phyloP scores from a whole-genome alignment of 1,140 invertebrate genomes.

The Lutraria rhynchaena region DNA sequence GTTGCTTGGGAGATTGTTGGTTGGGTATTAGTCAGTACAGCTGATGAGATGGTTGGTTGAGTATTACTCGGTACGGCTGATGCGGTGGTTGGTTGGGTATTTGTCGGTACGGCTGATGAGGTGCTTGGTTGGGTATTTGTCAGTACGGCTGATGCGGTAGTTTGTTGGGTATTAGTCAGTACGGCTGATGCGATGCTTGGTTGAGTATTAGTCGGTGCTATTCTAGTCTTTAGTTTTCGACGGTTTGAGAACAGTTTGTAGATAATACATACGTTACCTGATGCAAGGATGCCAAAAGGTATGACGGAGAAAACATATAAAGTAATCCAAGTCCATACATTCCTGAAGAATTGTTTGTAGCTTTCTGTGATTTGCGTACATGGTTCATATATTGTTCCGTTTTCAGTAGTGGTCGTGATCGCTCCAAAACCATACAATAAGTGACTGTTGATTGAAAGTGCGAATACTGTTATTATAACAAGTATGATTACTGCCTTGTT shows the following conservation, averaged over 20 bases:
- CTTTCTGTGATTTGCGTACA: slow-evolving; percentile 36
- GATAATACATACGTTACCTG: slow-evolving; percentile 65
- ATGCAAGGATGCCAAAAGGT: slow-evolving; percentile 59
- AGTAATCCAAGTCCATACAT: slow-evolving; percentile 70
- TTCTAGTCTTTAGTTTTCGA: slow-evolving; percentile 10
- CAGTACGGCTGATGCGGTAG: too few species aligned
- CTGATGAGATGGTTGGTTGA: too few species aligned
- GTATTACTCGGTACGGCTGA: too few species aligned
- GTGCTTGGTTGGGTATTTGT: too few species aligned
- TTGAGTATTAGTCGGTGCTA: too few species aligned
- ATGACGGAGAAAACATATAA: slow-evolving; percentile 65
- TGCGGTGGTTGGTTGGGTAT: too few species aligned
- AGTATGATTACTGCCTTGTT: slow-evolving; percentile 45
- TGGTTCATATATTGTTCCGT: background rate
- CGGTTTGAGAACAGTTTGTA: slow-evolving; percentile 23
- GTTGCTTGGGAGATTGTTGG: background rate
- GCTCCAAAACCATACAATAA: slow-evolving; percentile 60
- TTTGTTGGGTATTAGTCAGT: too few species aligned
- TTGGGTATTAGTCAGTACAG: too few species aligned
- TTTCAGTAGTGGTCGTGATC: background rate
- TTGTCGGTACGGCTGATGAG: too few species aligned
- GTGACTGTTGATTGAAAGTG: slow-evolving; percentile 64
- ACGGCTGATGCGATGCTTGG: too few species aligned
- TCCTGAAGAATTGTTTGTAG: slow-evolving; percentile 52
- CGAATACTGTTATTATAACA: slow-evolving; percentile 20